Conservation (phyloP, 2,888 invertebrate genomes). For the Incurvaria masculella region DNA sequence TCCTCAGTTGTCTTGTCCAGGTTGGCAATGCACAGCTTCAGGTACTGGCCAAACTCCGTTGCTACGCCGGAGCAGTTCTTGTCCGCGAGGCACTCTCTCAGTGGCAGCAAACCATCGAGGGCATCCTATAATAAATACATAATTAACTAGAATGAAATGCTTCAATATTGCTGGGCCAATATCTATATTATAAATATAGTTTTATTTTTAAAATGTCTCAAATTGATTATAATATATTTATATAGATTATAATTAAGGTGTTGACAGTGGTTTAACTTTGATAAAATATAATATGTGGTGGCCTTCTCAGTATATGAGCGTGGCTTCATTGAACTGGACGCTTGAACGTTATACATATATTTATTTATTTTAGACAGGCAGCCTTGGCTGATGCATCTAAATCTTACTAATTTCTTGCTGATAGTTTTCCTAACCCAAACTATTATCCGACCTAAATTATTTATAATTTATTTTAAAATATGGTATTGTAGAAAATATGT, state of each 20-base stretch:
- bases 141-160: conserved; percentile 68
- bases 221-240: conserved; percentile 75
- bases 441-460: too few species aligned
- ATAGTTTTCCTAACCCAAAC: too few species aligned
- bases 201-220: conserved; percentile 67
- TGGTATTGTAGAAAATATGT: too few species aligned
- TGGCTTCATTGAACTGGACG: too few species aligned
- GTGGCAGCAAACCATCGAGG: conserved; percentile 38
- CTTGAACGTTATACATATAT: too few species aligned
- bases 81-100: conserved; percentile 42
- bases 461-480: too few species aligned
- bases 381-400: too few species aligned
- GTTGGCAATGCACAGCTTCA: conserved; percentile 60
- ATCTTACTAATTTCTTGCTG: too few species aligned
- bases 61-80: conserved; percentile 40
- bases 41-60: conserved; percentile 65
- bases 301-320: too few species aligned
- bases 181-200: conserved; percentile 61
- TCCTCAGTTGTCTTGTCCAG: conserved; percentile 55
- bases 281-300: too few species aligned
- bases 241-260: conserved; percentile 32
- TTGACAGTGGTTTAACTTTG: too few species aligned
- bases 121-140: conserved; percentile 66
- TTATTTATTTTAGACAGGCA: too few species aligned
- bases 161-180: conserved; percentile 60